Evolutionary conservation across 2,888 invertebrate species (phyloP).

Genomic region (Arge pagana): DNA sequence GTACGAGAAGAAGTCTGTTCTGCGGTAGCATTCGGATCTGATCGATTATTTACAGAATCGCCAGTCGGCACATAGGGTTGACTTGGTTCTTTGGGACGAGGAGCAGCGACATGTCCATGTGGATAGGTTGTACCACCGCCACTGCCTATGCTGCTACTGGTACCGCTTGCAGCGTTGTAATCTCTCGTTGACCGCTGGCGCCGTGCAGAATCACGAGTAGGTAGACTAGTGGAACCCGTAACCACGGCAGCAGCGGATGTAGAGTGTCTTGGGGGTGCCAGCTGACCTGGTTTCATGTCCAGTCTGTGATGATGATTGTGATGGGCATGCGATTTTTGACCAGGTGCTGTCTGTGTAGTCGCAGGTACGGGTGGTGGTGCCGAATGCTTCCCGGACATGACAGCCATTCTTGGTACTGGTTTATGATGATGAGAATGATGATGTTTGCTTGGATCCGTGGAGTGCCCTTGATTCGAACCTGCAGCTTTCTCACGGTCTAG

Average conservation of each 20-base stretch:
- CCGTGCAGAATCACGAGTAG: slow-evolving; percentile 40
- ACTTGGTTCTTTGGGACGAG: not conserved
- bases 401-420: slow-evolving; percentile 39
- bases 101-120: slow-evolving; percentile 3
- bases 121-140: slow-evolving; percentile 12
- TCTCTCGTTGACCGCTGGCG: slow-evolving; percentile 46
- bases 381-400: slow-evolving; percentile 51
- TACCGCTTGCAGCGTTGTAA: slow-evolving; percentile 32
- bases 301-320: slow-evolving; percentile 51
- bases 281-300: slow-evolving; percentile 40
- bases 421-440: slow-evolving; percentile 51
- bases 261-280: slow-evolving; percentile 20
- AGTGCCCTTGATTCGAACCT: slow-evolving; percentile 22
- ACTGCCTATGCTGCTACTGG: slow-evolving; percentile 27
- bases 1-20: slow-evolving; percentile 33
- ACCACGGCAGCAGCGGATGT: not conserved
- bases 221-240: not conserved
- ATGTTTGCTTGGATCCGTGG: slow-evolving; percentile 41
- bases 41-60: not conserved
- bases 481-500: slow-evolving; percentile 61
- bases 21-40: slow-evolving; percentile 23
- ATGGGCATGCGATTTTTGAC: slow-evolving; percentile 43
- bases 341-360: slow-evolving; percentile 31
- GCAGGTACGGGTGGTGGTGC: slow-evolving; percentile 34
- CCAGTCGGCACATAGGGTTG: too few relatives aligned